phyloP scores from a whole-genome alignment of 1,140 invertebrate genomes.

The Stenopsyche tienmushanensis region DNA sequence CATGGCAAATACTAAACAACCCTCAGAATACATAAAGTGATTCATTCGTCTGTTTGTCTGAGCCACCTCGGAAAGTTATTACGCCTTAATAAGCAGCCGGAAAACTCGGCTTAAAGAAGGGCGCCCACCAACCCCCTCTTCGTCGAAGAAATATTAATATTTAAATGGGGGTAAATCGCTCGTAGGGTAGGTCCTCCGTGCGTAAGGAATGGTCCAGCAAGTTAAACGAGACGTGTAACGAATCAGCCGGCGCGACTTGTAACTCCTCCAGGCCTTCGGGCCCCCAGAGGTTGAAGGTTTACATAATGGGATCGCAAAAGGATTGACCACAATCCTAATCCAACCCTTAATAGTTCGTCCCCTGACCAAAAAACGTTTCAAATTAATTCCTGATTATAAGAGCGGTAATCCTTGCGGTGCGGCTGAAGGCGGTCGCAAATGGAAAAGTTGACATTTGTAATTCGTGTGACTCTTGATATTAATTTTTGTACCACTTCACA shows the following conservation, averaged over 20 bases:
- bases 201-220: slow-evolving; percentile 31
- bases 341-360: slow-evolving; percentile 6
- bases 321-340: slow-evolving; percentile 11
- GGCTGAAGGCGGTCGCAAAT: not conserved
- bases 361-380: slow-evolving; percentile 1
- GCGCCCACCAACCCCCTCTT: not conserved
- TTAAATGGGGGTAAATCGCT: slow-evolving; percentile 27
- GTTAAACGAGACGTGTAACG: slow-evolving; percentile 23
- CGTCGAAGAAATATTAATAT: slow-evolving; percentile 28
- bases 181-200: slow-evolving; percentile 21
- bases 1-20: no score
- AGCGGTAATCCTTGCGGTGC: slow-evolving; percentile 11
- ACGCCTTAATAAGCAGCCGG: slow-evolving; percentile 1
- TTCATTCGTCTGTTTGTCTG: not conserved
- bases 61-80: not conserved
- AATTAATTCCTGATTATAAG: slow-evolving; percentile 1
- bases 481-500: no score
- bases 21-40: not conserved
- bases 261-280: not conserved
- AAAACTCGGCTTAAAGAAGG: not conserved
- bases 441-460: no score
- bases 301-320: not conserved
- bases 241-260: slow-evolving; percentile 1
- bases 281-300: not conserved
- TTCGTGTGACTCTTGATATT: no score